A percentile compares a stretch with the other conserved stretches of the same genome.
Conservation (phyloP, 2,113 vertebrate genomes). For the Beaufortia kweichowensis region DNA sequence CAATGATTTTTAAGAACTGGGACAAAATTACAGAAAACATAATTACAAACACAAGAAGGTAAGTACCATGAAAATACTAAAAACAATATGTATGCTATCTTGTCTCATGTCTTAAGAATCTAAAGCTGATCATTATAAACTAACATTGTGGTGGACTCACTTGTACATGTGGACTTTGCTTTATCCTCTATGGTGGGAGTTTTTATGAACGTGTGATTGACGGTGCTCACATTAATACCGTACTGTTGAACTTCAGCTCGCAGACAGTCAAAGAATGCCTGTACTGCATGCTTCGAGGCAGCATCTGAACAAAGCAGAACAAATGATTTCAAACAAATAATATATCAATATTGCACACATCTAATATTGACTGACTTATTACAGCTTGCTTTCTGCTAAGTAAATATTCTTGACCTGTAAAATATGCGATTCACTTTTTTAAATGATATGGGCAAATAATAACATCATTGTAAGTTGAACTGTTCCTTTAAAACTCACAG, state of each 20-base stretch:
- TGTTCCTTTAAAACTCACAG: conserved; percentile 78
- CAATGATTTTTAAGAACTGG: too few relatives aligned
- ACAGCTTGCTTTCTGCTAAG: too few relatives aligned
- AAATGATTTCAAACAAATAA: too few relatives aligned
- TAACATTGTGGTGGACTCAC: conserved; percentile 54
- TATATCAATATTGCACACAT: too few relatives aligned
- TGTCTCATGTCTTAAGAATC: too few relatives aligned
- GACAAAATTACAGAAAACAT: too few relatives aligned
- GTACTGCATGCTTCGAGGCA: conserved; percentile 91
- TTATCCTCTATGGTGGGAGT: conserved; percentile 53
- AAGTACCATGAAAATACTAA: too few relatives aligned
- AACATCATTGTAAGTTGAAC: neutral
- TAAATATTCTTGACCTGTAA: too few relatives aligned
- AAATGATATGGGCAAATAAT: neutral
- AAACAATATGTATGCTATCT: too few relatives aligned
- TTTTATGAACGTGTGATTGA: conserved; percentile 89
- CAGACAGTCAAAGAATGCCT: conserved; percentile 93
- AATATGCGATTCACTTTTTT: too few relatives aligned
- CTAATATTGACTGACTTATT: too few relatives aligned
- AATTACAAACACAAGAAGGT: too few relatives aligned
- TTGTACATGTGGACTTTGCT: conserved; percentile 57
- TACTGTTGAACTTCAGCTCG: conserved; percentile 91
- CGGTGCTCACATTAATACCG: conserved; percentile 86
- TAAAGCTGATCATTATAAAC: neutral
- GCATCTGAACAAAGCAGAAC: conserved; percentile 74